Percentiles rank a stretch among this genome's conserved stretches.
These are phyloP conservation scores for Diploscapter pachys DNA, from an alignment of 1,140 invertebrate genomes.

Conservation along the genomic window DNA sequence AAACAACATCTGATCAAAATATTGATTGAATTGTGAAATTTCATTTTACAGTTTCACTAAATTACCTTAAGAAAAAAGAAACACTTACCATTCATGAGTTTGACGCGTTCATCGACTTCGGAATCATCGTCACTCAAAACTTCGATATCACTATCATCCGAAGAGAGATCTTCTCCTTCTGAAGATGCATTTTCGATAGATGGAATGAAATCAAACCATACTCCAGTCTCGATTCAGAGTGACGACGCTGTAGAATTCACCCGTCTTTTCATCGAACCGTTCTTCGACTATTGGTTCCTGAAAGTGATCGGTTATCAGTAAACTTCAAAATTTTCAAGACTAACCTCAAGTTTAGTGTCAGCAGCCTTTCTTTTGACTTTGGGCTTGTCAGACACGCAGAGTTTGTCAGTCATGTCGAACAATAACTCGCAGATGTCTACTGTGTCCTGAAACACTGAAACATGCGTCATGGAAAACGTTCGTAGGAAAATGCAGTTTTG, in stretches of 20 bases:
- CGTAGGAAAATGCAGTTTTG: no score
- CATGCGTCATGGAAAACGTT: no score
- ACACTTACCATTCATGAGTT: slow-evolving; percentile 19
- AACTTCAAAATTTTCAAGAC: background rate
- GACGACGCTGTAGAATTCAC: background rate
- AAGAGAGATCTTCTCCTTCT: slow-evolving; percentile 3
- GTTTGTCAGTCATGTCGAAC: slow-evolving; percentile 17
- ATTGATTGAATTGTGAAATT: no score
- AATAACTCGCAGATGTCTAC: slow-evolving; percentile 17
- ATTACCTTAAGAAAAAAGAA: background rate
- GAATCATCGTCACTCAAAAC: slow-evolving; percentile 14
- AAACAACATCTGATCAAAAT: no score
- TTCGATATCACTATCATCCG: slow-evolving; percentile 6
- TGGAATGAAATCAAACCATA: no score
- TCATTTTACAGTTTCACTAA: no score
- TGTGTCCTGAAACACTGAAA: background rate
- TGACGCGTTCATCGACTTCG: slow-evolving; percentile 11
- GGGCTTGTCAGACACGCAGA: slow-evolving; percentile 4
- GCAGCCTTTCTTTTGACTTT: slow-evolving; percentile 10
- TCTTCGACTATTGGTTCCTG: slow-evolving; percentile 15
- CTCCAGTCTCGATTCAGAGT: no score
- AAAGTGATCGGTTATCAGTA: slow-evolving; percentile 13
- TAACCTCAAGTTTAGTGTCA: background rate
- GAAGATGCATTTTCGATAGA: no score
- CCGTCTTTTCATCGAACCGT: slow-evolving; percentile 12